These are phyloP conservation scores for Chymomyza caudatula DNA, from an alignment of 2,888 invertebrate species.

Conservation along the genomic window DNA sequence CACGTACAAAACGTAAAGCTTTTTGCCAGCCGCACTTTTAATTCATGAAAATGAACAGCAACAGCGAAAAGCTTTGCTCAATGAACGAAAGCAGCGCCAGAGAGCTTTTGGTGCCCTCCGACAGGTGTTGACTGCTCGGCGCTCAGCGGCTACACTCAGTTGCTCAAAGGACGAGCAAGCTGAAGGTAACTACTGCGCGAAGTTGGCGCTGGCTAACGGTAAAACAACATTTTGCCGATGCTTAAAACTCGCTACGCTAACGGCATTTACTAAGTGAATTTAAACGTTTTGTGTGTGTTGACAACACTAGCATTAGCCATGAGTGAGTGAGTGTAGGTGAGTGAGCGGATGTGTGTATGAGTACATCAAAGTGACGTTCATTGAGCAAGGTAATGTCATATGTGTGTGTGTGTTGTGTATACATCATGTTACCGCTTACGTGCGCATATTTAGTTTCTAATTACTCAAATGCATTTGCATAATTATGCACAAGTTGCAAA, in stretches of 20 bases:
- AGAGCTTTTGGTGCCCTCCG: conserved; percentile 45
- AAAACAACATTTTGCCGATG: conserved; percentile 4
- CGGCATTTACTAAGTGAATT: not conserved
- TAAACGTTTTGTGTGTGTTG: not conserved
- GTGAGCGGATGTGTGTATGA: not conserved
- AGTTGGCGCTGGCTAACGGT: no score
- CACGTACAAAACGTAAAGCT: conserved; percentile 7
- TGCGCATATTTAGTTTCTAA: not conserved
- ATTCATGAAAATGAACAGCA: conserved; percentile 61
- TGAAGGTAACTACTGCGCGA: conserved; percentile 51
- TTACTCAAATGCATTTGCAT: conserved; percentile 6
- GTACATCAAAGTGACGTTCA: not conserved
- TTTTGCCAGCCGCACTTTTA: conserved; percentile 31
- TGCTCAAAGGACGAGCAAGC: conserved; percentile 58
- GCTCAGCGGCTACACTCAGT: conserved; percentile 40
- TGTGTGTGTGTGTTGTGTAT: not conserved
- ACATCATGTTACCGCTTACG: not conserved
- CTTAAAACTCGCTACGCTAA: not conserved
- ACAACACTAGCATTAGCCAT: not conserved
- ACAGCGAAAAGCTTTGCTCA: conserved; percentile 11
- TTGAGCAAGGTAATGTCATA: not conserved
- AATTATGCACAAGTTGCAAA: not conserved
- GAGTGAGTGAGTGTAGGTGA: not conserved
- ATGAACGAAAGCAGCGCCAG: conserved; percentile 11
- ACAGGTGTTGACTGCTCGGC: conserved; percentile 62